Conservation (phyloP, 2,797 vertebrate species). For the Carcharodon carcharias region DNA sequence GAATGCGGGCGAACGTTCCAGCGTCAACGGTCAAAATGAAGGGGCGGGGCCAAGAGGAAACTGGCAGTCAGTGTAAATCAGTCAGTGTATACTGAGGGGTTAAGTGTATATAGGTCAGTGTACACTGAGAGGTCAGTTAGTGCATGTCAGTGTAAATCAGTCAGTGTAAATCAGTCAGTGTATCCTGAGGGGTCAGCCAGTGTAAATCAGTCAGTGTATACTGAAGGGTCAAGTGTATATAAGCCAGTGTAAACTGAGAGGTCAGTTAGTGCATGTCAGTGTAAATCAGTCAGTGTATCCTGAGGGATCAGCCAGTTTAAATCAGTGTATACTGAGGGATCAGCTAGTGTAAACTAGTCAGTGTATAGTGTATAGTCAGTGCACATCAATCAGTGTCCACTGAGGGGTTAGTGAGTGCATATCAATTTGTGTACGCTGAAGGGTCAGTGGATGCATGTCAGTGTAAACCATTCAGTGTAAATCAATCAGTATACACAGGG, state of each 20-base stretch:
- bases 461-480: neutral
- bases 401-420: too few species aligned
- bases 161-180: neutral
- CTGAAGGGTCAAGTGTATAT: too few species aligned
- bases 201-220: neutral
- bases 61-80: neutral
- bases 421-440: too few species aligned
- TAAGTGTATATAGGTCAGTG: neutral
- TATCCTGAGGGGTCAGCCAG: neutral
- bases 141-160: neutral
- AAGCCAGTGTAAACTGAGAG: neutral
- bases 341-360: too few species aligned
- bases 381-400: too few species aligned
- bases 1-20: neutral
- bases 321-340: neutral
- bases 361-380: neutral
- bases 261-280: too few species aligned
- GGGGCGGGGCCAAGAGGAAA: neutral
- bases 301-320: too few species aligned
- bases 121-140: too few species aligned
- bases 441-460: too few species aligned
- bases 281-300: neutral
- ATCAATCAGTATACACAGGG: neutral
- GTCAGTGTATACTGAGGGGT: neutral
- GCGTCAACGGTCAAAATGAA: neutral